Base-by-base conservation (phyloP, 1,140 invertebrate species). In the Mamestra configurata region DNA sequence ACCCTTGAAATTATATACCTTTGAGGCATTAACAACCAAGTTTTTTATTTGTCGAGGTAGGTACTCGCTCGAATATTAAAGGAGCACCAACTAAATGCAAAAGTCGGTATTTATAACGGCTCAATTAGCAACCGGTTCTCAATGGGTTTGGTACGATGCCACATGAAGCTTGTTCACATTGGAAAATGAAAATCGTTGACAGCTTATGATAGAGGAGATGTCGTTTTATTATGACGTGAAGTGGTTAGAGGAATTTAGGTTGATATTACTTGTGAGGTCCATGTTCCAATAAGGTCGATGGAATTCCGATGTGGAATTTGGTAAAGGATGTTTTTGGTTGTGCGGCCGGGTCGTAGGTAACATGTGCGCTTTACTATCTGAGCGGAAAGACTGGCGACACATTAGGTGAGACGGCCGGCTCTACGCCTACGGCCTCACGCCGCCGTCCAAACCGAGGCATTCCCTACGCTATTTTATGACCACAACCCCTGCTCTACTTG, bases 121-220 rank as follows among this genome's bases (percentile, higher is more conserved):
- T 89, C 86, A 90, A 89, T 91, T 88, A 89, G 86, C 80, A 79
- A 84, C 85, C 83, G 82, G 85, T 82, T 84, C 76, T 68, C 72
- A 81, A 84, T 79, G 59, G 27, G 35, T 43, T 55, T 57, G 43
- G 27, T 55, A 84, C 83, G 86, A 86, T 85, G 82, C 81, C 78
- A 86, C 87, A 86, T 90, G 86, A 88, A 83, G 64, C 86, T 78
- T 79, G 73, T 73, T 40, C 61, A 78, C 79, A 72, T 80, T 79
- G 82, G 83, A 87, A 87, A 88, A 90, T 89, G 86, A 88, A 89
- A 89, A 89, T 89, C 77, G 82, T 84, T 84, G 79, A 85, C 84
- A 89, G 87, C 86, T 90, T 86, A 79, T 80, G 79, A 79, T 22
- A 46, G 71, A 66, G 75, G 81, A 64, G 79, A 76, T 80, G 83